Evolutionary conservation across 2,113 vertebrate genomes (phyloP).

Genomic region (Lynx canadensis): DNA sequence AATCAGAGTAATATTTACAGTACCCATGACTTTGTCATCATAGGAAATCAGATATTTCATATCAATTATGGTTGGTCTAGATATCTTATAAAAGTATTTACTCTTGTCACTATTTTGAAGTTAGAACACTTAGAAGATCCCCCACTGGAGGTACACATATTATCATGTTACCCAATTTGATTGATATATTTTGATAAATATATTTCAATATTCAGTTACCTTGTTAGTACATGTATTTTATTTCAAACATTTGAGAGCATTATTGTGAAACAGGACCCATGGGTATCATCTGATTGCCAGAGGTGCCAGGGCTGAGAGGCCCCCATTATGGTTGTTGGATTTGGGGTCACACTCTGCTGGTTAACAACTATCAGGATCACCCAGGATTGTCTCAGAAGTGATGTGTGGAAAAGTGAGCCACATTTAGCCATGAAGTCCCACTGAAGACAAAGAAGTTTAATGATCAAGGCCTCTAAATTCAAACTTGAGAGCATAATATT

Average conservation of each 20-base stretch:
- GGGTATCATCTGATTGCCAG: background rate
- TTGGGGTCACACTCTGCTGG: background rate
- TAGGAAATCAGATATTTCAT: background rate
- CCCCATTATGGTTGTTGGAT: background rate
- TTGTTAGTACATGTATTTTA: background rate
- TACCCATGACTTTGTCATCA: background rate
- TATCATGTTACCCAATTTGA: background rate
- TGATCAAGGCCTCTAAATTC: background rate
- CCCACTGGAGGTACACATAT: background rate
- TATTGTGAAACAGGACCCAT: background rate
- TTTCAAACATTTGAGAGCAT: background rate
- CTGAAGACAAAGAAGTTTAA: background rate
- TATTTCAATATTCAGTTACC: background rate
- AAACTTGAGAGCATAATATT: background rate
- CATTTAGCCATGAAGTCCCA: background rate
- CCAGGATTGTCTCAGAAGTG: background rate
- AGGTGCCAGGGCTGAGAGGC: background rate
- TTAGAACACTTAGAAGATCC: background rate
- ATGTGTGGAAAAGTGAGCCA: background rate
- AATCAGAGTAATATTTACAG: background rate
- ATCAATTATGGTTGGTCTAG: background rate
- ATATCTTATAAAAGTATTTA: background rate
- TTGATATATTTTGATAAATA: background rate
- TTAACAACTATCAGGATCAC: background rate
- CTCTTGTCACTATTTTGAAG: background rate